These are phyloP conservation scores for Varanus komodoensis DNA, from an alignment of 2,113 vertebrate genomes.

Conservation along the genomic window DNA sequence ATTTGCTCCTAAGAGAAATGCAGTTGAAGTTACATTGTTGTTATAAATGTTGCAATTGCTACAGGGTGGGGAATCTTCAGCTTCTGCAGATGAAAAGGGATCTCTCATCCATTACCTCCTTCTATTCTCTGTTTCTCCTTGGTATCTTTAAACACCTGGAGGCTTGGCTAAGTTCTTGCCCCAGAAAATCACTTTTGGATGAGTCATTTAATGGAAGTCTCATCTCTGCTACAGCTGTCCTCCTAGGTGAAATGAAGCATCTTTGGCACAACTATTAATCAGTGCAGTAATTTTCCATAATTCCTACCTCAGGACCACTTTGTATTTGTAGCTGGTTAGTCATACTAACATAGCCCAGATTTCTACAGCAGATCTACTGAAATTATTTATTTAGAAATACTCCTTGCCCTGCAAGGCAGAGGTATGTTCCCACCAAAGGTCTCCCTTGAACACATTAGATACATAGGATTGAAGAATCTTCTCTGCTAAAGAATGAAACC, in stretches of 20 bases:
- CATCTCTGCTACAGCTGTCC: conserved; percentile 15
- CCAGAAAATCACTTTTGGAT: conserved; percentile 30
- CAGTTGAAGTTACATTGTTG: background rate
- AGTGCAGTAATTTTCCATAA: conserved; percentile 21
- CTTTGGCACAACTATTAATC: conserved; percentile 4
- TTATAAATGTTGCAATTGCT: conserved; percentile 11
- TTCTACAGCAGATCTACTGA: conserved; percentile 22
- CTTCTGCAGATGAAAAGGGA: background rate
- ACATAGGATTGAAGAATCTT: background rate
- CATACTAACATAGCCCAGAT: background rate
- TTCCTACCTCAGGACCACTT: conserved; percentile 13
- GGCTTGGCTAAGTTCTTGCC: conserved; percentile 18
- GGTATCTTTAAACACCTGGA: conserved; percentile 38
- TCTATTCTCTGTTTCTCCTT: conserved; percentile 5
- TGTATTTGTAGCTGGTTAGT: conserved; percentile 40
- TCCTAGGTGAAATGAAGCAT: conserved; percentile 22
- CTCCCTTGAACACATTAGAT: conserved; percentile 8
- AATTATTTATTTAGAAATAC: background rate
- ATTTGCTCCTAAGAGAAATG: conserved; percentile 23
- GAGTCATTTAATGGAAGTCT: background rate
- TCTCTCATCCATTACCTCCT: background rate
- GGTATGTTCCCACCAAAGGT: background rate
- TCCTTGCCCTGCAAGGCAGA: conserved; percentile 3
- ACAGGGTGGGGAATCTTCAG: background rate
- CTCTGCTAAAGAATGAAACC: background rate